Evolutionary conservation across 2,888 invertebrate species (phyloP).

Genomic region (Caenorhabditis virilis): DNA sequence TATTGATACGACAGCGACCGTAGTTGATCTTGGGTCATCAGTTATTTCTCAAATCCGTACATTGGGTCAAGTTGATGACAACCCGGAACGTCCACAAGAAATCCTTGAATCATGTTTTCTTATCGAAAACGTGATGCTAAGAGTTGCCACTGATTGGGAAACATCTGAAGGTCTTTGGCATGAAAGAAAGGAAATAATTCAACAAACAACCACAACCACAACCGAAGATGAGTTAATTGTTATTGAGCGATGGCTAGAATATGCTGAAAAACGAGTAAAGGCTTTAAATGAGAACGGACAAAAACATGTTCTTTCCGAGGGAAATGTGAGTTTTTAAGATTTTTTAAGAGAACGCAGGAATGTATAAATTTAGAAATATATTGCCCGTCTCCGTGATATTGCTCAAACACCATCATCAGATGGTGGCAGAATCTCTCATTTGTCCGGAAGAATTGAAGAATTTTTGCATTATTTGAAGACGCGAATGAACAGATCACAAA

Average conservation of each 20-base stretch:
- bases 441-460: slow-evolving; percentile 48
- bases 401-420: slow-evolving; percentile 26
- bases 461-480: slow-evolving; percentile 55
- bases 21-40: slow-evolving; percentile 78
- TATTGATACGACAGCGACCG: slow-evolving; percentile 80
- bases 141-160: slow-evolving; percentile 57
- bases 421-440: slow-evolving; percentile 41
- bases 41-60: slow-evolving; percentile 79
- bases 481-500: slow-evolving; percentile 38
- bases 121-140: slow-evolving; percentile 69
- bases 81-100: slow-evolving; percentile 73
- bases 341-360: too few relatives aligned
- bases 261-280: slow-evolving; percentile 45
- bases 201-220: slow-evolving; percentile 13
- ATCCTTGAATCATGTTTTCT: slow-evolving; percentile 71
- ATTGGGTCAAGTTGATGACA: slow-evolving; percentile 79
- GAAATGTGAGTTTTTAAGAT: slow-evolving; percentile 40
- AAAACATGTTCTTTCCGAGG: slow-evolving; percentile 39
- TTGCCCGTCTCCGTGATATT: slow-evolving; percentile 28
- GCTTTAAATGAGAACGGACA: slow-evolving; percentile 51
- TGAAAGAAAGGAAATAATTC: slow-evolving; percentile 11
- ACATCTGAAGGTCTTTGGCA: slow-evolving; percentile 55
- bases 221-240: slow-evolving; percentile 36
- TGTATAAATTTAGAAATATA: slow-evolving; percentile 23
- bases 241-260: slow-evolving; percentile 49